A percentile compares a stretch with the other conserved stretches of the same genome.
Evolutionary conservation across 2,113 vertebrate species (phyloP).

Genomic region (Passer domesticus): DNA sequence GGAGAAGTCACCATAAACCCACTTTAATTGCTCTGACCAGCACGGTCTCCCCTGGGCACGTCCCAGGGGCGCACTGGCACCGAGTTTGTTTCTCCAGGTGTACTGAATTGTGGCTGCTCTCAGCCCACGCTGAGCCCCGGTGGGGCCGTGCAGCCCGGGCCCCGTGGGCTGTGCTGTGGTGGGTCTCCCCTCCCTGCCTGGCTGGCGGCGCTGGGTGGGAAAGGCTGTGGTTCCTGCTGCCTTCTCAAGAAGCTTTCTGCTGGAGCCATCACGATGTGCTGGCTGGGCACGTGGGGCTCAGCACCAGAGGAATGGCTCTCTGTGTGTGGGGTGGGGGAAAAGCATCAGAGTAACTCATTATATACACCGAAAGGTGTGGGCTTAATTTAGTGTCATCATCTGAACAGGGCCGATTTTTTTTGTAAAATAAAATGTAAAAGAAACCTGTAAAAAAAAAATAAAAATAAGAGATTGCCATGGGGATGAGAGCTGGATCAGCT

Average conservation of each 20-base stretch:
- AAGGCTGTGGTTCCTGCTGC: background rate
- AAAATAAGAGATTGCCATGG: background rate
- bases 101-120: background rate
- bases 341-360: background rate
- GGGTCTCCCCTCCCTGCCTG: background rate
- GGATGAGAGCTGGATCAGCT: background rate
- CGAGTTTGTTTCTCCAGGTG: background rate
- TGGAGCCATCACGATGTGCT: fast-evolving
- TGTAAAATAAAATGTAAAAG: background rate
- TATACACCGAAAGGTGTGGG: background rate
- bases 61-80: background rate
- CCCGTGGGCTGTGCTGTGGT: background rate
- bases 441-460: background rate
- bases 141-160: background rate
- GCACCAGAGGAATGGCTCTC: background rate
- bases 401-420: background rate
- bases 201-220: fast-evolving
- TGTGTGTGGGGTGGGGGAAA: background rate
- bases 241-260: background rate
- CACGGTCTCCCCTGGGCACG: background rate
- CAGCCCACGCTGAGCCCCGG: background rate
- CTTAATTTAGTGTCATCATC: background rate
- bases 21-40: background rate
- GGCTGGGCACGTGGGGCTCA: fast-evolving
- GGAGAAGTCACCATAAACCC: background rate